Evolutionary conservation across 2,888 invertebrate genomes (phyloP), one percentile per base, ranked within the genome.

Genomic region (Cheilosia grossa): DNA sequence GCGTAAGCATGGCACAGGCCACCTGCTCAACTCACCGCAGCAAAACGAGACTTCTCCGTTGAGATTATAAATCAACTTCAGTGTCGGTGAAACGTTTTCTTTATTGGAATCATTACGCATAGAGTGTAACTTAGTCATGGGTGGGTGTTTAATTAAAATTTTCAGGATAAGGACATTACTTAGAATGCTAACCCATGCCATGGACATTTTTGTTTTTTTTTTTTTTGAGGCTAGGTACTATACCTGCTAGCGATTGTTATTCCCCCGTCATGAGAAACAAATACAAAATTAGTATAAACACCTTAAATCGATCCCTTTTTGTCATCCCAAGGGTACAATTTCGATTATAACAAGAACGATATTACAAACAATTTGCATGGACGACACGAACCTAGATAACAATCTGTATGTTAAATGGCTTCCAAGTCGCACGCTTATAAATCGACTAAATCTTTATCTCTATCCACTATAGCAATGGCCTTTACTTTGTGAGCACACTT

Each of bases 301-400:
- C 74, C 56, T 64, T 58, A 58, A 66, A 64, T 51, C 54, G 63
- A 73, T 73, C 73, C 73, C 54, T 73, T 30, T 19, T 24, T 19
- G 19, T 4, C 33, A 5, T 67, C 69, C 53, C 61, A 33, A 17
- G 69, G 77, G 59, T 69, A 77, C 44, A 69, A 59, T 61, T 77
- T 77, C 69, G 77, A 77, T 77, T 77, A 77, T 69, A 77, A 69
- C 24, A 61, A 53, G 54, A 69, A 69, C 33, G 69, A 61, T 44
- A 67, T 75, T 67, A 67, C 66, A 77, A 77, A 61, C 69, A 77
- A 77, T 77, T 75, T 77, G 77, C 69, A 75, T 77, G 59, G 77
- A 69, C 67, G 61, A 59, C 77, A 77, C 69, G 77, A 69, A 47
- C 27, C 37, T 37, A 30, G 77, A 77, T 77, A 77, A 77, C 61